Base-by-base conservation (phyloP, 2,888 invertebrate species). In the Ganaspis brasiliensis region DNA sequence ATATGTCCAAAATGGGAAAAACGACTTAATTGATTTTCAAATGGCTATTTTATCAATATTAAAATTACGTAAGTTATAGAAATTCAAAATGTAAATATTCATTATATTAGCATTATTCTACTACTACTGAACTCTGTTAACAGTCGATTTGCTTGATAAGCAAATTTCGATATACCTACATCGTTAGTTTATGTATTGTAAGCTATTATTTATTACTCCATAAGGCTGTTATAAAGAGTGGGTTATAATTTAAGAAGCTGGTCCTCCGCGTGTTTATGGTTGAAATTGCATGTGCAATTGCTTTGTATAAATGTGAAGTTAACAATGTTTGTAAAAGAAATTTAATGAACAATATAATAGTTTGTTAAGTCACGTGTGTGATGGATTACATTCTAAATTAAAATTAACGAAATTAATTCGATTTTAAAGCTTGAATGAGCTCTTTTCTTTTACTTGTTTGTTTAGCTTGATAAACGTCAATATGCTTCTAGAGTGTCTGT, bases 151-250 rank as follows among this genome's bases (percentile, higher is more conserved):
- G 45, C 63, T 63, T 40, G 0, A 45, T 8, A 26, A 49, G 67
- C 40, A 67, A 24, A 45, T 40, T 49, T 67, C 45, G 67, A 67
- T 45, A 21, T 67, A n/a, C n/a, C 24, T 45, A n/a, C n/a, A 45
- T 45, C 10, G 24, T 67, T 45, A 67, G n/a, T 67, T 67, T 63
- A 55, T 63, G 63, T 21, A 61, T 37, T 35, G 67, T 67, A 63
- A 63, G 21, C 14, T 35, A n/a, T 63, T 37, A 67, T 67, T 67
- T 45, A 45, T 67, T 67, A 67, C 9, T 40, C n/a, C 24, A 45
- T 67, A 67, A 67, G 67, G 67, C 67, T 67, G 67, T 67, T 67
- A 63, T 63, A 26, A 45, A 26, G 45, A n/a, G 67, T 45, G 10
- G 12, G 19, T 67, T 45, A n/a, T 3, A 67, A 9, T 52, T 67